phyloP scores from a whole-genome alignment of 2,797 vertebrate species.

The Gobionotothen gibberifrons region DNA sequence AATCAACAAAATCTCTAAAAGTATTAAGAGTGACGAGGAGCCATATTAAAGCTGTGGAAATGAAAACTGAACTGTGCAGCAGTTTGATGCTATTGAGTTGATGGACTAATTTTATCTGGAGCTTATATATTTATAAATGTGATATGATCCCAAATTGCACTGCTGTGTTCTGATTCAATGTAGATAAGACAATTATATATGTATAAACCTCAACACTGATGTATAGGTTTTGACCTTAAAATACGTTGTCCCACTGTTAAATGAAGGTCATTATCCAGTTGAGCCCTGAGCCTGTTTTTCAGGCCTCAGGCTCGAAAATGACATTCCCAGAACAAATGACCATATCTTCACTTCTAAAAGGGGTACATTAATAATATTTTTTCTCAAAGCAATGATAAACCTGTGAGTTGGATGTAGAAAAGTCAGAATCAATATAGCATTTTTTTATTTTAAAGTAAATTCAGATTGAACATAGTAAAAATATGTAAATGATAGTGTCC shows the following conservation, averaged over 20 bases:
- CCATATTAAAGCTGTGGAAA: conserved; percentile 17
- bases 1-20: conserved; percentile 10
- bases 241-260: conserved; percentile 9
- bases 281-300: no score
- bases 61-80: conserved; percentile 11
- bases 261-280: conserved; percentile 16
- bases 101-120: conserved; percentile 26
- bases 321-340: no score
- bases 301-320: no score
- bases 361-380: no score
- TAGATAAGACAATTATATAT: not conserved
- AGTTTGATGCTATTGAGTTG: conserved; percentile 18
- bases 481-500: no score
- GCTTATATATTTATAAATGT: conserved; percentile 28
- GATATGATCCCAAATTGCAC: conserved; percentile 9
- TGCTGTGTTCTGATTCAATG: not conserved
- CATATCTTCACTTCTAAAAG: no score
- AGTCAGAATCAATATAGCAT: no score
- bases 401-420: no score
- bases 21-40: conserved; percentile 7
- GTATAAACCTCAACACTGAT: not conserved
- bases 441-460: no score
- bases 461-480: no score
- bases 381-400: no score
- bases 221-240: not conserved